phyloP scores from a whole-genome alignment of 2,113 vertebrate species.

The Plecotus auritus region DNA sequence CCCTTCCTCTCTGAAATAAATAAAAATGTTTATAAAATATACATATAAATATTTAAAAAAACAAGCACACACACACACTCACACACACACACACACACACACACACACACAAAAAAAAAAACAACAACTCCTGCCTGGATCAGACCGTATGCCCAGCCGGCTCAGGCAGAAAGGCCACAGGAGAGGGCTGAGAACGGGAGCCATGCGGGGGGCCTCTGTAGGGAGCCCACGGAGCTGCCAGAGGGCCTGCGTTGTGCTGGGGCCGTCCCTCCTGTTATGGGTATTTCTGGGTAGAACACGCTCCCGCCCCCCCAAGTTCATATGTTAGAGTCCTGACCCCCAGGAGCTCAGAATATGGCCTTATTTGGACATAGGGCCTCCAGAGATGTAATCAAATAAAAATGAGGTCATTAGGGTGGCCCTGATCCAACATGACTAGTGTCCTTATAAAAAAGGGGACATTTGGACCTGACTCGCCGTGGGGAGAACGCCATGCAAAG shows the following conservation, averaged over 20 bases:
- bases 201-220: fast-evolving
- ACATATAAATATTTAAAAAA: too few relatives aligned
- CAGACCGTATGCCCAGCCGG: fast-evolving
- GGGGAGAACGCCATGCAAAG: fast-evolving
- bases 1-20: too few relatives aligned
- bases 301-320: too few relatives aligned
- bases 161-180: not conserved
- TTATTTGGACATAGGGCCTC: not conserved
- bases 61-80: too few relatives aligned
- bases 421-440: not conserved
- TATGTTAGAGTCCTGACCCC: not conserved
- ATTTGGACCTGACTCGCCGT: not conserved
- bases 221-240: not conserved
- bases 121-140: not conserved
- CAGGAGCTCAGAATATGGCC: not conserved
- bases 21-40: too few relatives aligned
- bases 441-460: not conserved
- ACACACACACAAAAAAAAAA: too few relatives aligned
- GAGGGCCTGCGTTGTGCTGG: not conserved
- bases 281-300: too few relatives aligned
- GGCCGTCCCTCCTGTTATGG: not conserved
- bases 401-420: not conserved
- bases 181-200: not conserved
- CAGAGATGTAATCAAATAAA: not conserved
- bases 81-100: too few relatives aligned